Base-by-base conservation (phyloP, 2,888 invertebrate species). In the Loripinus fragilis region DNA sequence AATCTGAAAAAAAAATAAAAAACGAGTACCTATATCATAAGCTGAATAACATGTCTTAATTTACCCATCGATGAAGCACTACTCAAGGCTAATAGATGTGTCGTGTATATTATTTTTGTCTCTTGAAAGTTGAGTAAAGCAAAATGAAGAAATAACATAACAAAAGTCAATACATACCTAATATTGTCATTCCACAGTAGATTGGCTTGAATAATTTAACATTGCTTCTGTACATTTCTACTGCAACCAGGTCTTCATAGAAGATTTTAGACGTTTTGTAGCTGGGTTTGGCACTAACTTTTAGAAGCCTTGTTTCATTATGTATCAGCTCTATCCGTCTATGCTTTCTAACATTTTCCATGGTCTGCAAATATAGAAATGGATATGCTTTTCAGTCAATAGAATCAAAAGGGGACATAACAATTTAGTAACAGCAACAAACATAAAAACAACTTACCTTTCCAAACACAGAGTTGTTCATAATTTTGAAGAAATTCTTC, bases 161-260 rank as follows among this genome's bases (percentile, higher is more conserved):
- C n/a, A n/a, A n/a, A n/a, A n/a, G n/a, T n/a, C n/a, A n/a, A n/a
- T n/a, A n/a, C n/a, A n/a, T n/a, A 60, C 33, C 60, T 20, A 60
- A 17, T 17, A 60, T 33, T 8, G 17, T 12, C 60, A 60, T 60
- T 60, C 93, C 93, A 5, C 91, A 81, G 77, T 93, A 93, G 33
- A 94, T 90, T 0, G 93, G 93, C 88, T 93, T 93, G 84, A 92
- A 88, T 52, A 91, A 90, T 25, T 86, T 33, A 1, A 72, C 55
- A 38, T 52, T 28, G 3, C 15, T 25, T 50, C 66, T 69, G 33
- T 23, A 35, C 67, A 92, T 74, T 71, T 93, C 88, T 30, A 94
- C 86, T 3, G 90, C 89, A 0, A 90, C 90, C 23, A 94, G 80
- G 78, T 93, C 85, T 76, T 93, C 90, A 45, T 84, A 77, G 76